These are phyloP conservation scores for Parnassius smintheus DNA, from an alignment of 2,888 invertebrate species.

Conservation along the genomic window DNA sequence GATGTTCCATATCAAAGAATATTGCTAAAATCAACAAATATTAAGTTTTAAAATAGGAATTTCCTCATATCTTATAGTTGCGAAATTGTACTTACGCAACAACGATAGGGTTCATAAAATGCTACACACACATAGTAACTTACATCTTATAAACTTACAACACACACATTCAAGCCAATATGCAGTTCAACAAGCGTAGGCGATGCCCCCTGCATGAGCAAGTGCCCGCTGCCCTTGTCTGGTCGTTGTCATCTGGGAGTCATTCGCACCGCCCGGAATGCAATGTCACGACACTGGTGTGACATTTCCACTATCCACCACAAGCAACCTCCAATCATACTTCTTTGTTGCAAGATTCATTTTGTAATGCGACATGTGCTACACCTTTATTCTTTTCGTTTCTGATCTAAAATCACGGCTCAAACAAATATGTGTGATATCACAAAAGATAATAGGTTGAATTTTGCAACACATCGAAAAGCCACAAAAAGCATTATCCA, in stretches of 20 bases:
- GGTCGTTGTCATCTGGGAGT: constrained; percentile 73
- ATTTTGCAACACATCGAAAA: constrained; percentile 47
- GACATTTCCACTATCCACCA: constrained; percentile 39
- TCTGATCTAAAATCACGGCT: neutral
- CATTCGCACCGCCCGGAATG: constrained; percentile 76
- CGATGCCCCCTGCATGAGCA: constrained; percentile 54
- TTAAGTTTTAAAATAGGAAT: too few species aligned
- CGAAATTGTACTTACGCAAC: neutral
- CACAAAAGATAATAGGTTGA: constrained; percentile 50
- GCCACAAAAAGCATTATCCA: constrained; percentile 64
- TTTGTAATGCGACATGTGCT: constrained; percentile 9
- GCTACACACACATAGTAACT: constrained; percentile 1
- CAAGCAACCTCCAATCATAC: constrained; percentile 36
- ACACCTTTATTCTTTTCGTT: constrained; percentile 35
- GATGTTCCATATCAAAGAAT: too few species aligned
- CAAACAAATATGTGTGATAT: constrained; percentile 58
- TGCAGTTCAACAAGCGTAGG: constrained; percentile 35
- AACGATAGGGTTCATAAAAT: too few species aligned
- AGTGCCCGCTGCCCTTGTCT: constrained; percentile 72
- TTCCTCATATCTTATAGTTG: too few species aligned
- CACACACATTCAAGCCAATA: constrained; percentile 24
- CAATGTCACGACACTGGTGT: constrained; percentile 68
- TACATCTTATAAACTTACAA: constrained; percentile 8
- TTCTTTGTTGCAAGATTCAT: neutral
- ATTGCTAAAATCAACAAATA: too few species aligned